These are phyloP conservation scores for Phrynocephalus versicolor DNA, from an alignment of 2,113 vertebrate genomes.

Conservation along the genomic window DNA sequence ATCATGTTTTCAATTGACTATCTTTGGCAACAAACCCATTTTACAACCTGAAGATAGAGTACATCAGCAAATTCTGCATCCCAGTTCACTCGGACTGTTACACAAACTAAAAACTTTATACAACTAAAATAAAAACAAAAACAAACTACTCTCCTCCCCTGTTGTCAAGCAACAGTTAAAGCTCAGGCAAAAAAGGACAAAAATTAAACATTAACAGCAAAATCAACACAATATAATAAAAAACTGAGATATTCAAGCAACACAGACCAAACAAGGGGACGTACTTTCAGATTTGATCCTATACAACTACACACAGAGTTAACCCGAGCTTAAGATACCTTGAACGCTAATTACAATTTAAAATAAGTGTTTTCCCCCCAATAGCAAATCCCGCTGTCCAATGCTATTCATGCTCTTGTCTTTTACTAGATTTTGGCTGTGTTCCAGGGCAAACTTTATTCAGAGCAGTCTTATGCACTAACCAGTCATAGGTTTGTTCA, in stretches of 20 bases:
- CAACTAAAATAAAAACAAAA: background rate
- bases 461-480: background rate
- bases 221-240: slow-evolving; percentile 19
- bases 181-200: background rate
- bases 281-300: background rate
- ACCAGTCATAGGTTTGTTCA: background rate
- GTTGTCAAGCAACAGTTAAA: background rate
- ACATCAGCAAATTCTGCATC: background rate
- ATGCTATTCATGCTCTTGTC: background rate
- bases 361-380: background rate
- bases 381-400: background rate
- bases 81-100: background rate
- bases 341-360: background rate
- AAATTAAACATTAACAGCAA: slow-evolving; percentile 31
- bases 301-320: background rate
- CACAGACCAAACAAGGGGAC: background rate
- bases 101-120: background rate
- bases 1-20: background rate
- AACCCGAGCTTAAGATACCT: background rate
- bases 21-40: background rate
- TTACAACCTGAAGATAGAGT: background rate
- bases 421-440: background rate
- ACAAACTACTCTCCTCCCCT: background rate
- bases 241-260: slow-evolving; percentile 1
- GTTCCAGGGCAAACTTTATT: background rate